These are phyloP conservation scores for Drosophila pegasa DNA, from an alignment of 2,888 invertebrate species.

Conservation along the genomic window DNA sequence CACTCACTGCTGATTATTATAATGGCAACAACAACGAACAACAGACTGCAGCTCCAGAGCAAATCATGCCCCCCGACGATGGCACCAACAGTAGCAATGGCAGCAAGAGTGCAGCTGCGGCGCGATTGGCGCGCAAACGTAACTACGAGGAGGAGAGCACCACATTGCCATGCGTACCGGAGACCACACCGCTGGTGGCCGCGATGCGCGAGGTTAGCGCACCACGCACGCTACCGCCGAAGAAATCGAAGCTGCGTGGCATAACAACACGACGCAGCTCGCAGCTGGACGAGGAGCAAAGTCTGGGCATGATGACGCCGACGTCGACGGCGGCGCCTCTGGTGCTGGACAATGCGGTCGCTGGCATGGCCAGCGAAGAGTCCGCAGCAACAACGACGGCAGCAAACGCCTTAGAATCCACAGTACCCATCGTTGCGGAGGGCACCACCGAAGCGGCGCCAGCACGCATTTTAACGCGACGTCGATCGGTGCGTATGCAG, in stretches of 20 bases:
- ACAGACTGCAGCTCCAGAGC: constrained; percentile 41
- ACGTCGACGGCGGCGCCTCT: constrained; percentile 42
- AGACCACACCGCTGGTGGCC: constrained; percentile 35
- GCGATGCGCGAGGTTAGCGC: constrained; percentile 56
- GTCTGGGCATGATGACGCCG: constrained; percentile 19
- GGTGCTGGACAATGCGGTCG: constrained; percentile 72
- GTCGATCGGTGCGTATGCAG: constrained; percentile 79
- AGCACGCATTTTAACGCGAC: constrained; percentile 77
- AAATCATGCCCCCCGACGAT: constrained; percentile 36
- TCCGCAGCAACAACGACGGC: constrained; percentile 33
- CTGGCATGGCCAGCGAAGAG: constrained; percentile 76
- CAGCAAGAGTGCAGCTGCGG: constrained; percentile 52
- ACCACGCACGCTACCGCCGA: constrained; percentile 81
- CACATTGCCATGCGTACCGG: constrained; percentile 36
- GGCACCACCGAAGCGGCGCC: constrained; percentile 36
- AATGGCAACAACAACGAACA: constrained; percentile 57
- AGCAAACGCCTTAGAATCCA: constrained; percentile 24
- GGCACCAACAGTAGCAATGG: constrained; percentile 56
- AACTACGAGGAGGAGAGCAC: constrained; percentile 80
- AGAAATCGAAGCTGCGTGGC: constrained; percentile 79
- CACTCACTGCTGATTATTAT: constrained; percentile 35
- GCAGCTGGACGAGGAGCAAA: constrained; percentile 65
- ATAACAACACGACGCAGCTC: constrained; percentile 67
- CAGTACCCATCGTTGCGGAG: constrained; percentile 30
- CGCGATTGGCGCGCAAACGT: constrained; percentile 78